These are phyloP conservation scores for Oriolus oriolus DNA, from an alignment of 2,113 vertebrate genomes.

Conservation along the genomic window DNA sequence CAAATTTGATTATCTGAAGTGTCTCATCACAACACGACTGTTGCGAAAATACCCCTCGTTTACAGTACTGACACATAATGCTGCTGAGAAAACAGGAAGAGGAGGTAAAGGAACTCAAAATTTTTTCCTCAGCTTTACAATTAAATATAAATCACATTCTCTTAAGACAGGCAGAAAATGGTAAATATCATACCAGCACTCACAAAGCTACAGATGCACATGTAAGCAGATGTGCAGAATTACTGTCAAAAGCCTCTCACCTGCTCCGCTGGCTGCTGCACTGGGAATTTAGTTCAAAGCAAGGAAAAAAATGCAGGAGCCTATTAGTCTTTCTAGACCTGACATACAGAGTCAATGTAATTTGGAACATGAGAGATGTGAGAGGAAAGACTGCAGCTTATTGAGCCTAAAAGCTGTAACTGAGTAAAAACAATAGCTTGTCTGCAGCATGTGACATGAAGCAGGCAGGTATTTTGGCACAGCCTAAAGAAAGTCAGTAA, in stretches of 20 bases:
- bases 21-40: background rate
- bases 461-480: background rate
- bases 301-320: background rate
- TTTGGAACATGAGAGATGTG: background rate
- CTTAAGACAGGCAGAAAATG: background rate
- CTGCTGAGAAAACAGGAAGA: background rate
- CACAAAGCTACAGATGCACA: background rate
- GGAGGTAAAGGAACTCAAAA: background rate
- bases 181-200: background rate
- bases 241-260: background rate
- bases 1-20: background rate
- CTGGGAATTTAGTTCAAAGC: slow-evolving; percentile 9
- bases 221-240: background rate
- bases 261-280: background rate
- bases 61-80: background rate
- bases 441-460: background rate
- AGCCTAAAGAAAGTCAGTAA: background rate
- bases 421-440: background rate
- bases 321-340: background rate
- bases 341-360: background rate
- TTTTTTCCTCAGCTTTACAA: background rate
- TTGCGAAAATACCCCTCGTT: background rate
- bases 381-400: background rate
- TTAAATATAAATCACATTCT: background rate
- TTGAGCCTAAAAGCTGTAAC: background rate